A percentile compares a stretch with the other conserved stretches of the same genome.
phyloP scores from a whole-genome alignment of 2,888 invertebrate species.

The Pristionchus exspectatus region DNA sequence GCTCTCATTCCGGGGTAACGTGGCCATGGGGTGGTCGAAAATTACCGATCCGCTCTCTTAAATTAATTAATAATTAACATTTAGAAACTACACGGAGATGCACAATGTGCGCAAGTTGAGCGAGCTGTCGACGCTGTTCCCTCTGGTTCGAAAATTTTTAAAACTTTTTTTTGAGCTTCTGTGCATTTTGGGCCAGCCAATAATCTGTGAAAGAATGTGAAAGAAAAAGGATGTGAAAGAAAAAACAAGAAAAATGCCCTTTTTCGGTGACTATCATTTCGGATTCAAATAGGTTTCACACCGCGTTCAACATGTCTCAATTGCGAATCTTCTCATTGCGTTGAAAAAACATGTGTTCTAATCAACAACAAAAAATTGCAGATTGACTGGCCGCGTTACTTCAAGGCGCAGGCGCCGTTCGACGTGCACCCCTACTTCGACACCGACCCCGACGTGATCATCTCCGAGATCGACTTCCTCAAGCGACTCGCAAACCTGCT shows the following conservation, averaged over 20 bases:
- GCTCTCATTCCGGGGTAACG: no score
- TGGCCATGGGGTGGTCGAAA: no score
- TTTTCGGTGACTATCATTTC: not conserved
- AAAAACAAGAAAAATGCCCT: not conserved
- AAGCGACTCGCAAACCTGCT: slow-evolving; percentile 48
- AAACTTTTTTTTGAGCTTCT: not conserved
- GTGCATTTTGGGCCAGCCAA: no score
- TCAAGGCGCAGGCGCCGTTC: slow-evolving; percentile 75
- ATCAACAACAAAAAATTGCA: slow-evolving; percentile 56
- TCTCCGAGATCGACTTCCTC: slow-evolving; percentile 66
- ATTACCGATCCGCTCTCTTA: no score
- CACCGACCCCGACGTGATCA: slow-evolving; percentile 73
- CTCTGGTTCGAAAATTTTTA: slow-evolving; percentile 64
- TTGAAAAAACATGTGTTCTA: not conserved
- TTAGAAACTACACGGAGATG: slow-evolving; percentile 63
- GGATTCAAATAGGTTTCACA: not conserved
- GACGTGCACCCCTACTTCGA: slow-evolving; percentile 75
- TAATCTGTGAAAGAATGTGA: no score
- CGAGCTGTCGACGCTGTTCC: slow-evolving; percentile 70
- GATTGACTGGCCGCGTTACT: slow-evolving; percentile 78
- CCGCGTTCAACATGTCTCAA: not conserved
- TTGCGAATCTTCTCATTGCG: not conserved
- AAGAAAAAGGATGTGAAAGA: no score
- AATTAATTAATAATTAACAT: not conserved
- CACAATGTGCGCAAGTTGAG: slow-evolving; percentile 72